phyloP scores from a whole-genome alignment of 2,797 vertebrate genomes.

The Basileuterus tristriatus region DNA sequence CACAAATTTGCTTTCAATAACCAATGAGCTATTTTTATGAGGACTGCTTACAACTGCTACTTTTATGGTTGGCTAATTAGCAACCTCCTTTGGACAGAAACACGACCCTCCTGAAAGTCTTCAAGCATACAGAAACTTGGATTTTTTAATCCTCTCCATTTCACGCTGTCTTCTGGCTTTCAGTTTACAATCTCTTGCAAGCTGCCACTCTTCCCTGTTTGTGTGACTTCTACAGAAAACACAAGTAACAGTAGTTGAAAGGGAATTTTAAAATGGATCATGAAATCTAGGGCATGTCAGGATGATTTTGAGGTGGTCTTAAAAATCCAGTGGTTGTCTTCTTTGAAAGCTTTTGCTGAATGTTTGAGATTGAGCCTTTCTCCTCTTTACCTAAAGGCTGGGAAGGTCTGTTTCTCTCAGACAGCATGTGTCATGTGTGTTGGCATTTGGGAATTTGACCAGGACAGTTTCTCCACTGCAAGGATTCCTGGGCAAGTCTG shows the following conservation, averaged over 20 bases:
- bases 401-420: background rate
- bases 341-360: background rate
- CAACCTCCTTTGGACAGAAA: background rate
- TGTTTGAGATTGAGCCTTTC: background rate
- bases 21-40: background rate
- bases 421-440: background rate
- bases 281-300: slow-evolving; percentile 1
- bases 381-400: background rate
- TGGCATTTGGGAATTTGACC: background rate
- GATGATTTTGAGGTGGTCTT: slow-evolving; percentile 25
- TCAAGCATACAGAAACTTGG: background rate
- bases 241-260: slow-evolving; percentile 13
- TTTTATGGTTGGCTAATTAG: background rate
- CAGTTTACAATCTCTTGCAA: background rate
- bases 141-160: background rate
- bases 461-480: background rate
- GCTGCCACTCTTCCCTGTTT: background rate
- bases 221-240: background rate
- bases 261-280: slow-evolving; percentile 21
- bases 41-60: background rate
- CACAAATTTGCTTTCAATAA: background rate
- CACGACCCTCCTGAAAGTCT: background rate
- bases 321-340: background rate
- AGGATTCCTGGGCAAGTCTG: background rate
- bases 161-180: background rate